Conservation (phyloP, 2,888 invertebrate genomes). For the Drosophila maculinotata region DNA sequence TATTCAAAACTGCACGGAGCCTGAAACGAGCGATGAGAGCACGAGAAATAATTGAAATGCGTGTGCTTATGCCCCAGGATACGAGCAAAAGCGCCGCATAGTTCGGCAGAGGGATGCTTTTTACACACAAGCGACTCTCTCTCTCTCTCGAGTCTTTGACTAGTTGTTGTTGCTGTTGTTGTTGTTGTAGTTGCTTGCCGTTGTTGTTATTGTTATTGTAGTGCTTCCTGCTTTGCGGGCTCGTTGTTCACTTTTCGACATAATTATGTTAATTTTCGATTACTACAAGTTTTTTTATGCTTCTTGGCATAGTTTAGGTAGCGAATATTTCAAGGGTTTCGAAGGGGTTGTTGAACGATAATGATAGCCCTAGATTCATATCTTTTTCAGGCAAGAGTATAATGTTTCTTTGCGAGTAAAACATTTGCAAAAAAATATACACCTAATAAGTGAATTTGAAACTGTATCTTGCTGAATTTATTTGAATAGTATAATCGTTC, state of each 20-base stretch:
- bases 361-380: slow-evolving; percentile 22
- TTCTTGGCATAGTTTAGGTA: slow-evolving; percentile 38
- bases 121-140: slow-evolving; percentile 13
- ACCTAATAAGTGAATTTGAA: not conserved
- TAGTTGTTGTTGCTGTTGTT: slow-evolving; percentile 34
- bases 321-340: slow-evolving; percentile 19
- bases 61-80: slow-evolving; percentile 55
- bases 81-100: slow-evolving; percentile 36
- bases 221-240: slow-evolving; percentile 21
- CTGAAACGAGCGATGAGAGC: slow-evolving; percentile 46
- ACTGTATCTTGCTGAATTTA: not conserved
- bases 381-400: not conserved
- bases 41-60: slow-evolving; percentile 59
- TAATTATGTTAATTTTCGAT: slow-evolving; percentile 61
- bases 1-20: slow-evolving; percentile 73
- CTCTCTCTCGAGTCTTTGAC: slow-evolving; percentile 28
- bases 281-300: slow-evolving; percentile 45
- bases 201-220: slow-evolving; percentile 32
- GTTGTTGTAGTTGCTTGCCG: slow-evolving; percentile 1
- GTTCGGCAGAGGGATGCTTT: slow-evolving; percentile 52
- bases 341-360: slow-evolving; percentile 57
- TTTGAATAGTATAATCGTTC: not conserved
- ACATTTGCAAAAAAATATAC: not conserved
- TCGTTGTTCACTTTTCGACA: slow-evolving; percentile 52
- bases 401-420: not conserved